Conservation (phyloP, 2,797 vertebrate species). For the Corythornis leucogaster region DNA sequence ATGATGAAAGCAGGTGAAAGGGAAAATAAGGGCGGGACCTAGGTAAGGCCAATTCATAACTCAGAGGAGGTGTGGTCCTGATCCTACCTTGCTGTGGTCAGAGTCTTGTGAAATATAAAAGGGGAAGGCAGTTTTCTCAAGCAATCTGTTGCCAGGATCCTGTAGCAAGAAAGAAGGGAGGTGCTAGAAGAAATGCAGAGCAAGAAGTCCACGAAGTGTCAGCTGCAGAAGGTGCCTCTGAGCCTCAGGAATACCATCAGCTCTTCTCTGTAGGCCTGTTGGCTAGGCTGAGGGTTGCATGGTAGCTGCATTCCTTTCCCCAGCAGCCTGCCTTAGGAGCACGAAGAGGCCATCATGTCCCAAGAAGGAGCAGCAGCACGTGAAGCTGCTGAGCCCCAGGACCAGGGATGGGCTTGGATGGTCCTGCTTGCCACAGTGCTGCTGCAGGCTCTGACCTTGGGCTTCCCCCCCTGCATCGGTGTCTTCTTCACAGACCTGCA, state of each 20-base stretch:
- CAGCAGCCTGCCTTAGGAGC: neutral
- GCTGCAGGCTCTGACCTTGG: conserved; percentile 87
- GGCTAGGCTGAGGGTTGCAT: neutral
- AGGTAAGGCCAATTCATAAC: conserved; percentile 40
- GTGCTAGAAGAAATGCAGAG: conserved; percentile 22
- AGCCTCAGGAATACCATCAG: neutral
- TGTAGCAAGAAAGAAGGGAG: neutral
- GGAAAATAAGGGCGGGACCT: conserved; percentile 42
- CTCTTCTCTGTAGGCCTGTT: neutral
- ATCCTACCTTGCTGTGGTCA: conserved; percentile 22
- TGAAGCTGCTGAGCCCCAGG: conserved; percentile 62
- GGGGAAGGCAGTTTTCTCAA: conserved; percentile 20
- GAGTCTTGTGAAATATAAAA: conserved; percentile 63
- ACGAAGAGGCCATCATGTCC: conserved; percentile 22
- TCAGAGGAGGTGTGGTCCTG: conserved; percentile 60
- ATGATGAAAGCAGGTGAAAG: conserved; percentile 69
- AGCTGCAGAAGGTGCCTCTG: neutral
- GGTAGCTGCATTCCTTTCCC: conserved; percentile 41
- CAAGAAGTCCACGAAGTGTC: neutral
- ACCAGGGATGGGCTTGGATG: conserved; percentile 92
- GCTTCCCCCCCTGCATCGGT: conserved; percentile 87
- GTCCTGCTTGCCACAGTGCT: conserved; percentile 87
- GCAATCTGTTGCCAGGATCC: conserved; percentile 27
- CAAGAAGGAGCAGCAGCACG: neutral
- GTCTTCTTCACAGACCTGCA: conserved; percentile 94